Percentiles rank a stretch among this genome's conserved stretches.
Evolutionary conservation across 1,140 invertebrate genomes (phyloP).

Genomic region (Laupala kohalensis): DNA sequence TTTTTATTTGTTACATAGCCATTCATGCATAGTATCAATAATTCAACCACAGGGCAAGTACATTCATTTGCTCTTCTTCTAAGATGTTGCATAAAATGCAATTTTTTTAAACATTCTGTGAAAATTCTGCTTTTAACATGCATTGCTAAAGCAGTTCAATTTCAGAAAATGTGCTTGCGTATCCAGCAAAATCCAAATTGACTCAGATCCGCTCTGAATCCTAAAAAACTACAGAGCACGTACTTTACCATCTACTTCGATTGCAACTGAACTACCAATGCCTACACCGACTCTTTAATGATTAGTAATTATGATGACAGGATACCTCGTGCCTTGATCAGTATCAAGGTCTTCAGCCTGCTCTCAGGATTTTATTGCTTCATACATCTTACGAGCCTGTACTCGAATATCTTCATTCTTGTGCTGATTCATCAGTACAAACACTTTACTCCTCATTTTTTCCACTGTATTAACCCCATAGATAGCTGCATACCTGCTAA

Average conservation of each 20-base stretch:
- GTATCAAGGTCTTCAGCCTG: neutral
- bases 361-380: slow-evolving; percentile 14
- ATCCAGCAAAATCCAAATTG: too few relatives aligned
- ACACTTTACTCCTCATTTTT: slow-evolving; percentile 33
- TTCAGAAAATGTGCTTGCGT: too few relatives aligned
- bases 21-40: too few relatives aligned
- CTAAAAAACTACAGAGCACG: neutral
- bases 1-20: too few relatives aligned
- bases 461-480: slow-evolving; percentile 32
- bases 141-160: too few relatives aligned
- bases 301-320: slow-evolving; percentile 12
- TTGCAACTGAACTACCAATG: neutral
- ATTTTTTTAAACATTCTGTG: too few relatives aligned
- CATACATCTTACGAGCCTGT: slow-evolving; percentile 13
- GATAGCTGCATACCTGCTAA: slow-evolving; percentile 33
- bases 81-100: too few relatives aligned
- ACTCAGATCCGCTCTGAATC: too few relatives aligned
- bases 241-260: neutral
- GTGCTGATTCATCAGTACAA: slow-evolving; percentile 33
- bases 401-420: slow-evolving; percentile 32
- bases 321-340: neutral
- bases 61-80: too few relatives aligned
- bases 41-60: too few relatives aligned
- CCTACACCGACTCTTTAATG: slow-evolving; percentile 1
- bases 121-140: too few relatives aligned